Evolutionary conservation across 2,113 vertebrate species (phyloP), one percentile per base, ranked within the genome.

Genomic region (Coptodon bakossiorum): DNA sequence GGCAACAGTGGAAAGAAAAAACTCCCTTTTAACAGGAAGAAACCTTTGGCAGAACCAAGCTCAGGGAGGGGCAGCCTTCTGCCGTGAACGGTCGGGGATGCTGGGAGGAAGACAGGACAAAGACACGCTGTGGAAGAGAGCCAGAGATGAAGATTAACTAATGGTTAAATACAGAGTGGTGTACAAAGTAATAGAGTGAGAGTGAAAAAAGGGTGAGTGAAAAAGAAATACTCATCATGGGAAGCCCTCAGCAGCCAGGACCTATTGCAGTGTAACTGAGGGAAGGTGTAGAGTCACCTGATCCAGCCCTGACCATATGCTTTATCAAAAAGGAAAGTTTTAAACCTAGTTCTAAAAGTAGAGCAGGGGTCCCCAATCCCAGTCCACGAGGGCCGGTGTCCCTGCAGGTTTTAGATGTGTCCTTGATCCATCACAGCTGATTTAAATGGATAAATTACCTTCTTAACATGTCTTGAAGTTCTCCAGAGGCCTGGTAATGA

Each of bases 181-280:
- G 31, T 66, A 38, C 31, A n/a, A 66, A 66, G 34, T 38, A 66
- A 66, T 13, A 66, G 61, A 66, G 34, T 22, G 61, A 66, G 19
- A 66, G 4, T 66, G 61, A 66, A 66, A 66, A 66, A 66, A n/a
- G 31, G 17, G 61, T 66, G 61, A 66, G 31, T 66, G 6, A 66
- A 38, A 66, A 66, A 38, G 0, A 38, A 66, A 6, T 38, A 13
- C 17, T 66, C 61, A 38, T 66, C 61, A 38, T 8, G 19, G 61
- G 61, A 66, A 38, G 61, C 19, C 34, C 10, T 19, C 61, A 66
- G 61, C 34, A 38, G 61, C n/a, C 19, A n/a, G 34, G 6, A 66
- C 1, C 61, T 38, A n/a, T 66, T n/a, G 31, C 2, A 0, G 17
- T 66, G 61, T 66, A 66, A 66, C 34, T 66, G 6, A 1, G 29